These are phyloP conservation scores for Rambutsinella grinnellia DNA, from an alignment of 2,888 invertebrate genomes.

Conservation along the genomic window DNA sequence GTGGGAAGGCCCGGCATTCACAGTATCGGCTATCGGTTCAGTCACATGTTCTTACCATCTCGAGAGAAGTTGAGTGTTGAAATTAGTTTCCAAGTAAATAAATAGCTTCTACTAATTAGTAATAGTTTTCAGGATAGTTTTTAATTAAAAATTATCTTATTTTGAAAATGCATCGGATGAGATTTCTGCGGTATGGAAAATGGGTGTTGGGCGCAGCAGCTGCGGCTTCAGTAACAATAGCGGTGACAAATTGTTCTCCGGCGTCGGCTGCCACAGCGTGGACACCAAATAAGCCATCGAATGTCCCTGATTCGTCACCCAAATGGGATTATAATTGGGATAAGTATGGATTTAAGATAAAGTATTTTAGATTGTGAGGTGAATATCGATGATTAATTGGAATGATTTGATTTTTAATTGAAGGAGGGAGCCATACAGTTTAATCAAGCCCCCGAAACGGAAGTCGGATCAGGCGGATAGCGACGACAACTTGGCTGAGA, in stretches of 20 bases:
- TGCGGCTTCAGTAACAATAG: slow-evolving; percentile 41
- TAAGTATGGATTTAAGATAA: slow-evolving; percentile 73
- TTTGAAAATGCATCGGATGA: slow-evolving; percentile 53
- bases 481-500: slow-evolving; percentile 79
- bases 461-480: slow-evolving; percentile 69
- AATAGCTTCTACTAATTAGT: no score
- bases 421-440: slow-evolving; percentile 81
- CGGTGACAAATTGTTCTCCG: slow-evolving; percentile 44
- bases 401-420: no score
- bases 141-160: no score
- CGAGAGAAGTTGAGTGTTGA: no score
- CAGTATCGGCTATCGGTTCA: no score
- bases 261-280: slow-evolving; percentile 29
- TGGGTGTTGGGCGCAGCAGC: slow-evolving; percentile 53
- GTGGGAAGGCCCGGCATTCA: no score
- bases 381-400: background rate
- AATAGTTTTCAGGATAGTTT: no score
- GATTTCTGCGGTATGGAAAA: slow-evolving; percentile 45
- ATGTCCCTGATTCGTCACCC: slow-evolving; percentile 66
- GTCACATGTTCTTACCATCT: no score
- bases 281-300: slow-evolving; percentile 53
- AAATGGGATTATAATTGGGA: slow-evolving; percentile 94
- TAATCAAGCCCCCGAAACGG: slow-evolving; percentile 75
- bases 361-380: slow-evolving; percentile 5
- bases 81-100: no score